A percentile compares a stretch with the other conserved stretches of the same genome.
These are phyloP conservation scores for Metellina segmentata DNA, from an alignment of 2,888 invertebrate species.

Conservation along the genomic window DNA sequence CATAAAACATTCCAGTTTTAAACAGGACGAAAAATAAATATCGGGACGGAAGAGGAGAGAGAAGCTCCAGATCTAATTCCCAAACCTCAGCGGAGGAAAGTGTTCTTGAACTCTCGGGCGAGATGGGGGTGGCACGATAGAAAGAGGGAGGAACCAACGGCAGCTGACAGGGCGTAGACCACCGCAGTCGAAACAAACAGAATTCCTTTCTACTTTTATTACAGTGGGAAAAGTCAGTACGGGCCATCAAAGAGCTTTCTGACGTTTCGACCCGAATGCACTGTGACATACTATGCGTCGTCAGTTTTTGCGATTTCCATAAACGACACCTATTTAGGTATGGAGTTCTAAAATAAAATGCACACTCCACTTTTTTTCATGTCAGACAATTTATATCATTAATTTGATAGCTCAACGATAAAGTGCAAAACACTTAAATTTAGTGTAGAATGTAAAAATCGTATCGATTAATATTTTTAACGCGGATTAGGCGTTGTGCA, in stretches of 20 bases:
- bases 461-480: too few species aligned
- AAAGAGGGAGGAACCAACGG: background rate
- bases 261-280: background rate
- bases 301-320: too few species aligned
- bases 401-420: too few species aligned
- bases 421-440: too few species aligned
- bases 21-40: background rate
- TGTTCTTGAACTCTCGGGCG: constrained; percentile 7
- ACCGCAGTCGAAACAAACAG: constrained; percentile 37
- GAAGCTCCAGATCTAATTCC: background rate
- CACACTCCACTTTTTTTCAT: too few species aligned
- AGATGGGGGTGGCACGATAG: background rate
- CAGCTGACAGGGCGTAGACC: constrained; percentile 30
- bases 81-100: background rate
- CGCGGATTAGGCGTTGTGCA: too few species aligned
- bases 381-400: too few species aligned
- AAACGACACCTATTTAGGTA: too few species aligned
- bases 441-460: too few species aligned
- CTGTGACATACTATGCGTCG: too few species aligned
- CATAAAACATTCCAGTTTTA: background rate
- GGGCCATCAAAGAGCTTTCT: background rate
- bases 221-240: background rate
- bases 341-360: too few species aligned
- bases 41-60: background rate
- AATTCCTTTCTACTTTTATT: constrained; percentile 45